A percentile compares a stretch with the other conserved stretches of the same genome.
Evolutionary conservation across 2,113 vertebrate species (phyloP).

Genomic region (Microcebus murinus): DNA sequence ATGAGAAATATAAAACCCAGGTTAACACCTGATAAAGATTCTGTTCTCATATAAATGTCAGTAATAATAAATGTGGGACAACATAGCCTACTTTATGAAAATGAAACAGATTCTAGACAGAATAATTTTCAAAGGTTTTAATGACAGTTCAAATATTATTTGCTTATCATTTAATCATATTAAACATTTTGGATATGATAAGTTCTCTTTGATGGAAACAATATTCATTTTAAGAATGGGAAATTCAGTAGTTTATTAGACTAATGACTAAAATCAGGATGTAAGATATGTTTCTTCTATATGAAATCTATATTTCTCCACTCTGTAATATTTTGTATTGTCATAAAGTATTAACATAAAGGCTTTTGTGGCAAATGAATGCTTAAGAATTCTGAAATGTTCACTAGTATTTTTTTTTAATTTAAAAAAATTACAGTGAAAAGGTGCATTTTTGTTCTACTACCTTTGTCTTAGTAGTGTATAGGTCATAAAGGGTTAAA

Average conservation of each 20-base stretch:
- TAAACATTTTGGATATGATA: slow-evolving; percentile 22
- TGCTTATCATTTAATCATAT: slow-evolving; percentile 49
- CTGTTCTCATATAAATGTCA: slow-evolving; percentile 60
- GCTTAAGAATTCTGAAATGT: not conserved
- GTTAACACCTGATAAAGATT: slow-evolving; percentile 68
- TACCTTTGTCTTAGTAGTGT: not conserved
- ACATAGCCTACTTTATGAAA: not conserved
- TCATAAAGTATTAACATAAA: not conserved
- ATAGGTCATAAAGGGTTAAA: not conserved
- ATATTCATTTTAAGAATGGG: not conserved
- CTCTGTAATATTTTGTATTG: not conserved
- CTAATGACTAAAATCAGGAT: slow-evolving; percentile 19
- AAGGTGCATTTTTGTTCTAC: not conserved
- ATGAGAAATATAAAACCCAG: slow-evolving; percentile 74
- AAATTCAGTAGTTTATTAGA: not conserved
- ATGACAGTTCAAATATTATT: slow-evolving; percentile 25
- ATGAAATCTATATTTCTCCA: not conserved
- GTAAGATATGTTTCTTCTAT: not conserved
- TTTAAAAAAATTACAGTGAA: not conserved
- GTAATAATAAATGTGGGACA: slow-evolving; percentile 63
- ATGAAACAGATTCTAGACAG: not conserved
- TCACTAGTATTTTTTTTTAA: not conserved
- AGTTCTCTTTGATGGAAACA: not conserved
- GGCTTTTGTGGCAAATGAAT: not conserved
- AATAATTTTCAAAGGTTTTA: slow-evolving; percentile 46